Conservation (phyloP, 2,888 invertebrate species). For the Tetragonisca angustula region DNA sequence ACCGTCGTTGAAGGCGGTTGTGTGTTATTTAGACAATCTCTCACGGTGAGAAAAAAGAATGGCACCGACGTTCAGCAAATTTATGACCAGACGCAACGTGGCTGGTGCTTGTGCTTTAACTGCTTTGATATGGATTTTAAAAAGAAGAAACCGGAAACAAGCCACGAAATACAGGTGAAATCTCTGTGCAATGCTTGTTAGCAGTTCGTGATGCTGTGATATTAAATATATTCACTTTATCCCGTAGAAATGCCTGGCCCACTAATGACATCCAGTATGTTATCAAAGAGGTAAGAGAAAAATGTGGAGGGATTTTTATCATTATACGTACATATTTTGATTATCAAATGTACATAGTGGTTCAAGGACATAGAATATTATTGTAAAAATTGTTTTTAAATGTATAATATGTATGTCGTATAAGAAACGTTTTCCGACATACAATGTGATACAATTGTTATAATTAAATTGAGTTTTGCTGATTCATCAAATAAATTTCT, state of each 20-base stretch:
- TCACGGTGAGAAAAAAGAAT: conserved; percentile 82
- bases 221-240: not conserved
- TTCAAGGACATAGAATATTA: no score
- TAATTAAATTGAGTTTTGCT: no score
- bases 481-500: not conserved
- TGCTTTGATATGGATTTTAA: conserved; percentile 79
- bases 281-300: conserved; percentile 87
- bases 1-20: conserved; percentile 22
- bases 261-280: conserved; percentile 92
- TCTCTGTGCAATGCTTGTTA: not conserved
- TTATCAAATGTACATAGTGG: no score
- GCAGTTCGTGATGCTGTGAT: not conserved
- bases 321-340: not conserved
- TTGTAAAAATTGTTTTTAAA: no score
- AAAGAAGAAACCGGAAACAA: conserved; percentile 72
- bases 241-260: conserved; percentile 85
- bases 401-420: no score
- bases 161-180: conserved; percentile 48
- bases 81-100: conserved; percentile 88
- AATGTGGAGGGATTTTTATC: not conserved
- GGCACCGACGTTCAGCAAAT: conserved; percentile 92
- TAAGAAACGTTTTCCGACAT: no score
- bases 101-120: conserved; percentile 88
- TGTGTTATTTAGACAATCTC: not conserved
- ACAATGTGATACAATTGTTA: no score